Conservation (phyloP, 37 sponge, comb jelly and placozoan species). For the Oopsacas minuta region DNA sequence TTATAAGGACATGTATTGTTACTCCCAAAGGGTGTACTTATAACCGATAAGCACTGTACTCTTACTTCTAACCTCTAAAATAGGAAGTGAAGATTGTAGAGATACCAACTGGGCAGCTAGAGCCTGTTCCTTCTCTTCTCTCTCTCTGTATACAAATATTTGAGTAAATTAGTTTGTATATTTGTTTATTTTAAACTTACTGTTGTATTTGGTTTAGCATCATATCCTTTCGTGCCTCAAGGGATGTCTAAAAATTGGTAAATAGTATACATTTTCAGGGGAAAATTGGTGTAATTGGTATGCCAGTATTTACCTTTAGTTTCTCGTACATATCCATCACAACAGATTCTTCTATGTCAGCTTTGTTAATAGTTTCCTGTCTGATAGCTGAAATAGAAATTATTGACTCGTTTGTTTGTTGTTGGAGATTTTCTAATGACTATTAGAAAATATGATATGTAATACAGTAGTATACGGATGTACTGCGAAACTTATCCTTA, state of each 20-base stretch:
- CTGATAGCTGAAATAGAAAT: neutral
- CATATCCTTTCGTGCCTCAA: neutral
- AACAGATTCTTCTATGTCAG: neutral
- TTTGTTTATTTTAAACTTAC: neutral
- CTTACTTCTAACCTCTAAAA: neutral
- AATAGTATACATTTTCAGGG: neutral
- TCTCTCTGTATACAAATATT: neutral
- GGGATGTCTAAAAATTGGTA: neutral
- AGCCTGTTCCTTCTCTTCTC: neutral
- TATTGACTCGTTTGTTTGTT: neutral
- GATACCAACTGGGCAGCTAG: neutral
- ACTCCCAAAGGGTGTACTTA: too few relatives aligned
- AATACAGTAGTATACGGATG: too few relatives aligned
- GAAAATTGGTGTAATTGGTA: neutral
- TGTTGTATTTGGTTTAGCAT: neutral
- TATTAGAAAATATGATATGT: neutral
- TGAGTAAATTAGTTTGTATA: neutral
- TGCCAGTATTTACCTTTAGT: neutral
- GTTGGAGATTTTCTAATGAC: slow-evolving; percentile 1
- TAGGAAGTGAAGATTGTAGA: neutral
- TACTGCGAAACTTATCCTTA: too few relatives aligned
- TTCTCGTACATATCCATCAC: neutral
- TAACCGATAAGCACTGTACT: too few relatives aligned
- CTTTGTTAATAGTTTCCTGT: neutral
- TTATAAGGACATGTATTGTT: too few relatives aligned